phyloP scores from a whole-genome alignment of 2,888 invertebrate species.

The Uropetala carovei region DNA sequence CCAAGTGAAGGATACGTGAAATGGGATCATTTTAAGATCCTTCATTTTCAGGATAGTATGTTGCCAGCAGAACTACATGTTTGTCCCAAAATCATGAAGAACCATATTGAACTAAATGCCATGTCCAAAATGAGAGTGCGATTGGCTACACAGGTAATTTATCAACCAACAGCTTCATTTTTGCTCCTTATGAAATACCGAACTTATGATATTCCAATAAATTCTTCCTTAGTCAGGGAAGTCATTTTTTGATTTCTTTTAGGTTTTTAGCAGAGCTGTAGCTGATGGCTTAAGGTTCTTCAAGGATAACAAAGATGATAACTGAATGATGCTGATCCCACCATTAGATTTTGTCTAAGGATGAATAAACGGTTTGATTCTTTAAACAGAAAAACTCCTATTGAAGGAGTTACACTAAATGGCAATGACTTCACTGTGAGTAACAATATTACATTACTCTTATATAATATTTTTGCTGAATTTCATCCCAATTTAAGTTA shows the following conservation, averaged over 20 bases:
- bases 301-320: background rate
- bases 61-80: background rate
- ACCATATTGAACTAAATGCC: background rate
- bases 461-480: too few relatives aligned
- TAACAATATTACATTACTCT: too few relatives aligned
- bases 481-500: too few relatives aligned
- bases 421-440: background rate
- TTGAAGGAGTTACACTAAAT: background rate
- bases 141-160: constrained; percentile 10
- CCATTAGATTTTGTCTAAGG: background rate
- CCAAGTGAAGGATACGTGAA: background rate
- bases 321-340: background rate
- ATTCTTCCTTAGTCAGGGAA: background rate
- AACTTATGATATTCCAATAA: background rate
- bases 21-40: background rate
- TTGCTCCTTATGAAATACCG: background rate
- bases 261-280: constrained; percentile 20
- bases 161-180: background rate
- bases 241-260: background rate
- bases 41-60: background rate
- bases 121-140: constrained; percentile 11
- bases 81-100: background rate
- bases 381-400: background rate
- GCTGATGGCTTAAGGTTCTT: background rate
- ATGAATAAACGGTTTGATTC: constrained; percentile 3